These are phyloP conservation scores for Platycercus adscitus DNA, from an alignment of 2,113 vertebrate species.

Conservation along the genomic window DNA sequence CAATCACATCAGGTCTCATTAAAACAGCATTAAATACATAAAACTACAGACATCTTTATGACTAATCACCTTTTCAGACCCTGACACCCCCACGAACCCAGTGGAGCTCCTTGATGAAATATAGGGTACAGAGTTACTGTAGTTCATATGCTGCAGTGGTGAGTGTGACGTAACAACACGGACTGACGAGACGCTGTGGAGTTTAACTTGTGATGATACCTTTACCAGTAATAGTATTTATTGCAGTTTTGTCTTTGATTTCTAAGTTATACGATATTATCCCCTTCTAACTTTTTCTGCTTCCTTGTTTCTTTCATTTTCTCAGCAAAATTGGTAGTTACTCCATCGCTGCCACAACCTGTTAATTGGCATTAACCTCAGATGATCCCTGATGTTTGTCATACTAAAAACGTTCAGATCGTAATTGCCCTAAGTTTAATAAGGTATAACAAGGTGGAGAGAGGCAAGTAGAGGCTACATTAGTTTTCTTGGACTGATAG, in stretches of 20 bases:
- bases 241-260: background rate
- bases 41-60: background rate
- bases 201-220: background rate
- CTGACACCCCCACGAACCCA: background rate
- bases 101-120: background rate
- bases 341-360: background rate
- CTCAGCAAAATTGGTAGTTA: slow-evolving; percentile 10
- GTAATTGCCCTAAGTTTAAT: slow-evolving; percentile 35
- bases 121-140: background rate
- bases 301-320: slow-evolving; percentile 11
- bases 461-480: background rate
- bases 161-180: background rate
- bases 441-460: slow-evolving; percentile 34
- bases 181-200: background rate
- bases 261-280: background rate
- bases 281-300: background rate
- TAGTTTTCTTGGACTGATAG: slow-evolving; percentile 24
- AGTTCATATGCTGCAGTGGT: background rate
- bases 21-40: background rate
- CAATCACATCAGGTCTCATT: background rate
- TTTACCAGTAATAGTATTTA: background rate
- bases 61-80: background rate
- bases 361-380: slow-evolving; percentile 48
- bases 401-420: slow-evolving; percentile 31
- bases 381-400: slow-evolving; percentile 15